Conservation (phyloP, 2,888 invertebrate species). For the Eupelmus urozonus region DNA sequence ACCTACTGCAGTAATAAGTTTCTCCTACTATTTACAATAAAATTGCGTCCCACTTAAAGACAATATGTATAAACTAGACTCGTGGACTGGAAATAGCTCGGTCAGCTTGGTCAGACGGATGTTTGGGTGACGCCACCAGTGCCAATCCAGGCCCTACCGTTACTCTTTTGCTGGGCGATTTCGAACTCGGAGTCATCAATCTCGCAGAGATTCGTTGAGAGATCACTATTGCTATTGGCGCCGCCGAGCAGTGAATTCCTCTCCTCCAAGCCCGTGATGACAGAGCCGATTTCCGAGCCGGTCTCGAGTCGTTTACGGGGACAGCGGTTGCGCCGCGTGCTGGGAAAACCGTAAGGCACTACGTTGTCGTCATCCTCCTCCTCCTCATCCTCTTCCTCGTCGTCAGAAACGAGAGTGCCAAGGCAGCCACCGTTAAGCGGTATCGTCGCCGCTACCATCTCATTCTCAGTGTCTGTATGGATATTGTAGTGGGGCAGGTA, state of each 20-base stretch:
- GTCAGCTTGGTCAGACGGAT: constrained; percentile 75
- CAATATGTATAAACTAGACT: constrained; percentile 21
- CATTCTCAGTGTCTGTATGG: constrained; percentile 83
- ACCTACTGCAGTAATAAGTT: constrained; percentile 28
- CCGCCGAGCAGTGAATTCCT: constrained; percentile 87
- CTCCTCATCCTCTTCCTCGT: constrained; percentile 70
- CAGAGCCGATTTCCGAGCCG: constrained; percentile 83
- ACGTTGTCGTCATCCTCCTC: constrained; percentile 76
- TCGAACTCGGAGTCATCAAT: constrained; percentile 93
- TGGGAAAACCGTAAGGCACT: constrained; percentile 79
- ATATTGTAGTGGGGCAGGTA: constrained; percentile 87
- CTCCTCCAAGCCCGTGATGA: constrained; percentile 86
- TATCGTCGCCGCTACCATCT: constrained; percentile 74
- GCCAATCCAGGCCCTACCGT: constrained; percentile 74
- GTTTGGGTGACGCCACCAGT: constrained; percentile 76
- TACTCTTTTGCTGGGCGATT: constrained; percentile 76
- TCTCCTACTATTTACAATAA: constrained; percentile 51
- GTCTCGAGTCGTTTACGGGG: constrained; percentile 72
- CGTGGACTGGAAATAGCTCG: constrained; percentile 19
- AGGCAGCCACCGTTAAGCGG: constrained; percentile 72
- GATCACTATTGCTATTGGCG: constrained; percentile 88
- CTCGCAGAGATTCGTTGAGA: constrained; percentile 93
- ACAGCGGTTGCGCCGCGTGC: constrained; percentile 76
- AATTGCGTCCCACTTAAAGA: constrained; percentile 6
- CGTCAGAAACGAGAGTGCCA: constrained; percentile 74